Base-by-base conservation (phyloP, 2,113 vertebrate species). In the Oostethus manadensis region DNA sequence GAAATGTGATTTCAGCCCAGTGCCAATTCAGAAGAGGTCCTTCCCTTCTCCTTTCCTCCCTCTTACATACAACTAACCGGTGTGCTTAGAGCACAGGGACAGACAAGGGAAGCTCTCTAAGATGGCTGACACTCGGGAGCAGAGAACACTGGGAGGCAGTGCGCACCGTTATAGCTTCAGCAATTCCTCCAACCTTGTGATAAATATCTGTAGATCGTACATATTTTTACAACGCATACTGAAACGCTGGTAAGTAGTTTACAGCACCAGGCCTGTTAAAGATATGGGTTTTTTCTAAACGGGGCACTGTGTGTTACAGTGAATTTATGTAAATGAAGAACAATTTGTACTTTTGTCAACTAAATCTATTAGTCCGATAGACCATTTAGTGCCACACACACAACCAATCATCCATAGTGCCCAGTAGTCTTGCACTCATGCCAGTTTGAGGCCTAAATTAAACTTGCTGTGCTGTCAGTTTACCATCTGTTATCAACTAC, bases 71-170 rank as follows among this genome's bases (percentile, higher is more conserved):
- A 70, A 80, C 69, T 64, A 74, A 60, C 63, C 68, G 74, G 73
- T 74, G 69, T 78, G 73, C 83, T 73, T 79, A 68, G 70, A 76
- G 78, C 71, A 74, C 70, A 78, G 77, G 70, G 69, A 78, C 64
- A 62, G 76, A 83, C 81, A 84, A 70, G 74, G 80, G 83, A 87
- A 87, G 81, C 82, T 78, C 60, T 77, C 64, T 80, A 80, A 83
- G 86, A 90, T 87, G 87, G 86, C 86, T 81, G 87, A 85, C 83
- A 73, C 68, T 79, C 78, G 15, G 71, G 70, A 83, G 77, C 79
- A 84, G 57, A 86, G 80, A 82, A 69, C 78, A 68, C 77, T 61
- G 74, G 64, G 69, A 68, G 78, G 68, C 74, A 69, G 66, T 70
- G 70, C 65, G 63, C 58, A 67, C 66, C 54, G 76, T 70, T 29